phyloP scores from a whole-genome alignment of 1,140 invertebrate genomes.

The Chrysoperla carnea region DNA sequence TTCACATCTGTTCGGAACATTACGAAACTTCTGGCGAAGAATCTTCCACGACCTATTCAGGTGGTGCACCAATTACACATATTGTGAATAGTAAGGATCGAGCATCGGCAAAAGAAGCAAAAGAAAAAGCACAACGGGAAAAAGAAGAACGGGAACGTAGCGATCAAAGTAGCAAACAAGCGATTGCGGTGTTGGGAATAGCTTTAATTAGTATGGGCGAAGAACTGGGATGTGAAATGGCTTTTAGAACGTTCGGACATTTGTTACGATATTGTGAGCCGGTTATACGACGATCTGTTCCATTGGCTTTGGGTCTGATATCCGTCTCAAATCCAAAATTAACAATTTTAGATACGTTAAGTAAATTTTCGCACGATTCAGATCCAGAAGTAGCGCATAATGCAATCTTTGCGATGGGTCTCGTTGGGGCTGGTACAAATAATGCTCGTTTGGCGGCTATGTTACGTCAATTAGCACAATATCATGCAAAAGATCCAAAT shows the following conservation, averaged over 20 bases:
- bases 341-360: conserved; percentile 91
- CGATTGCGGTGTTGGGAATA: conserved; percentile 94
- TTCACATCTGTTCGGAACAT: conserved; percentile 97
- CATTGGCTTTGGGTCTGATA: conserved; percentile 85
- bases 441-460: conserved; percentile 85
- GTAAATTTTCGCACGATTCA: conserved; percentile 97
- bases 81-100: conserved; percentile 7
- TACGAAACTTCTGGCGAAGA: conserved; percentile 46
- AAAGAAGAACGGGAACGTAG: conserved; percentile 51
- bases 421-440: conserved; percentile 86
- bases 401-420: conserved; percentile 94
- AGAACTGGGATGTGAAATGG: conserved; percentile 98
- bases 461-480: conserved; percentile 90
- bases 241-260: conserved; percentile 92
- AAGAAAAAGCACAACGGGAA: conserved; percentile 38
- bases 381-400: conserved; percentile 95
- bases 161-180: conserved; percentile 84
- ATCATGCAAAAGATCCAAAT: conserved; percentile 96
- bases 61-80: not conserved
- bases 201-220: conserved; percentile 98
- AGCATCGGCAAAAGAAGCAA: conserved; percentile 25
- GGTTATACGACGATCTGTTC: conserved; percentile 92
- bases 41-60: not conserved
- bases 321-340: conserved; percentile 97
- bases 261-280: conserved; percentile 94